Evolutionary conservation across 2,888 invertebrate species (phyloP).

Genomic region (Autographa pulchrina): DNA sequence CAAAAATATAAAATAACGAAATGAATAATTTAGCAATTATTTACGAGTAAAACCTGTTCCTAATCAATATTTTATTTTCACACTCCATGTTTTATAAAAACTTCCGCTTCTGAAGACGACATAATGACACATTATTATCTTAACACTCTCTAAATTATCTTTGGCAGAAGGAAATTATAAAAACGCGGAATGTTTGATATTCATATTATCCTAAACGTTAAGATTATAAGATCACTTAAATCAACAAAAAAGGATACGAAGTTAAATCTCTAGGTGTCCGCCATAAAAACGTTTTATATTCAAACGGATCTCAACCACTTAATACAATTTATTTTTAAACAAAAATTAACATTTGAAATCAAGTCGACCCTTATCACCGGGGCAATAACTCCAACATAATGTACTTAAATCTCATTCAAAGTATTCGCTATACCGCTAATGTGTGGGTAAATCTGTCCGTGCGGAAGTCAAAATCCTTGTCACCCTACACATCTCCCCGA

Average conservation of each 20-base stretch:
- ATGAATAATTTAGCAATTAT: not conserved
- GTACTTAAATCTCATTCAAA: conserved; percentile 67
- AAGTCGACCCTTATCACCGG: conserved; percentile 60
- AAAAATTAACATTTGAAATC: conserved; percentile 57
- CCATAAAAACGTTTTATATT: conserved; percentile 22
- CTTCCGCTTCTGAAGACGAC: not conserved
- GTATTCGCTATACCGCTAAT: conserved; percentile 79
- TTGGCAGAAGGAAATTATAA: not conserved
- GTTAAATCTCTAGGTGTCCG: conserved; percentile 6
- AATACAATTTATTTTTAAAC: conserved; percentile 51
- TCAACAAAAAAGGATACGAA: not conserved
- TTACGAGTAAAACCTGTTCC: not conserved
- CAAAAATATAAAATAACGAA: not conserved
- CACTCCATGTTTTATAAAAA: not conserved
- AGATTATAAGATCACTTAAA: conserved; percentile 9
- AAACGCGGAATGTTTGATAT: conserved; percentile 3
- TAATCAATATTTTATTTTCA: conserved; percentile 1
- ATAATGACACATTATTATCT: not conserved
- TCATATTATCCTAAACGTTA: not conserved
- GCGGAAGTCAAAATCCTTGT: conserved; percentile 76
- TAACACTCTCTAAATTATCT: not conserved
- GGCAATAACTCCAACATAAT: conserved; percentile 59
- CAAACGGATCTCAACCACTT: conserved; percentile 30
- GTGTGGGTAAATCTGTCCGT: conserved; percentile 83
- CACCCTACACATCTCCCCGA: conserved; percentile 54